Conservation (phyloP, 2,113 vertebrate genomes). For the Chloroceryle aenea region DNA sequence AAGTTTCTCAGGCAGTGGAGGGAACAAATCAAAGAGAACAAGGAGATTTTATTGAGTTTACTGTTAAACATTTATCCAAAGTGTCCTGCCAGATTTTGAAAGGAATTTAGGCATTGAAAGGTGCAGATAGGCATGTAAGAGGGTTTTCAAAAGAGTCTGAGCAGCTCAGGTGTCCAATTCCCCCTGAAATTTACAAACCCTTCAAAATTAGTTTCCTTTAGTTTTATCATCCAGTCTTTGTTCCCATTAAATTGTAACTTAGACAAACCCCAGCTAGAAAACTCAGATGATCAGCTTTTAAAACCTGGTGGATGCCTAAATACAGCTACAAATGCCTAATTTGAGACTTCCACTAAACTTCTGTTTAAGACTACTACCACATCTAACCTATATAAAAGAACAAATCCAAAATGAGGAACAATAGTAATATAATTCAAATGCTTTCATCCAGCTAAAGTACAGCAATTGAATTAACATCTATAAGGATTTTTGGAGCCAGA, state of each 20-base stretch:
- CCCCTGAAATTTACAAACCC: neutral
- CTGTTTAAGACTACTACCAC: neutral
- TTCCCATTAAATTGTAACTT: neutral
- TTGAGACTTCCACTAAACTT: constrained; percentile 12
- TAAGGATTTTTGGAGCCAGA: constrained; percentile 5
- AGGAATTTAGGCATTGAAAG: neutral
- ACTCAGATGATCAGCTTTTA: constrained; percentile 9
- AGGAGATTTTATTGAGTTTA: neutral
- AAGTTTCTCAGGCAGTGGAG: neutral
- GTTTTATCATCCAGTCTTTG: neutral
- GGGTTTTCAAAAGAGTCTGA: neutral
- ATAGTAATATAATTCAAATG: neutral
- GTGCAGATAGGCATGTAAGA: neutral
- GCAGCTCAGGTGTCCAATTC: neutral
- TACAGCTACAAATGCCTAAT: constrained; percentile 29
- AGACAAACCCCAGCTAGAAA: constrained; percentile 9
- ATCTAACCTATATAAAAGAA: neutral
- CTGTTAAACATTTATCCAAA: neutral
- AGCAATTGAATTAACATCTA: constrained; percentile 41
- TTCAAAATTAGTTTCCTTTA: neutral
- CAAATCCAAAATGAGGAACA: neutral
- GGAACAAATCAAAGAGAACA: neutral
- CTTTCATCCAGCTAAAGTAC: constrained; percentile 36
- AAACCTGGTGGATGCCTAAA: constrained; percentile 7
- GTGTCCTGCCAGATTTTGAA: neutral